These are phyloP conservation scores for Aix galericulata DNA, from an alignment of 2,113 vertebrate species.

Conservation along the genomic window DNA sequence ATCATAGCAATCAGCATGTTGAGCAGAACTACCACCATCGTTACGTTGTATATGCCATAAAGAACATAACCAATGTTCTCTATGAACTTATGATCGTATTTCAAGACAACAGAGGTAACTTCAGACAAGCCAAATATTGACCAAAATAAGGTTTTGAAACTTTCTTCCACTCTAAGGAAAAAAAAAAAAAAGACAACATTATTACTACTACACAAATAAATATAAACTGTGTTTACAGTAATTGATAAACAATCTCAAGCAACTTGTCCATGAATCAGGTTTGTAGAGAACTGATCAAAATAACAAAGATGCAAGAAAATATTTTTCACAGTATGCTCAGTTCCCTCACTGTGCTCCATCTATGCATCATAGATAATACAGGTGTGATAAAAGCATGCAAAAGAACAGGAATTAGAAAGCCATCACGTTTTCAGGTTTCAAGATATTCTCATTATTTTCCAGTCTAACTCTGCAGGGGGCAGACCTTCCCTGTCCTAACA, in stretches of 20 bases:
- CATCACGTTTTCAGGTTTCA: background rate
- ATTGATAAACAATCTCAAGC: background rate
- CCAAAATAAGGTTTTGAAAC: constrained; percentile 92
- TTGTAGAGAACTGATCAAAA: background rate
- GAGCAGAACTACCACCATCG: constrained; percentile 89
- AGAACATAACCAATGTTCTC: constrained; percentile 91
- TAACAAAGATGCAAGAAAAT: background rate
- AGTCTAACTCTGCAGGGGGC: background rate
- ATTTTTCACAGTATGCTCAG: background rate
- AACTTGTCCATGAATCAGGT: background rate
- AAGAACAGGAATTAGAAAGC: background rate
- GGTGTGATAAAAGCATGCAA: background rate
- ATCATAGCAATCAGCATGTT: constrained; percentile 94
- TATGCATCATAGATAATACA: background rate
- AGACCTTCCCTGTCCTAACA: background rate
- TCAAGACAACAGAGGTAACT: constrained; percentile 89
- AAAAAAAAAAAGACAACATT: background rate
- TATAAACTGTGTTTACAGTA: background rate
- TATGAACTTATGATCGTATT: constrained; percentile 91
- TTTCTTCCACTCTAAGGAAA: constrained; percentile 85
- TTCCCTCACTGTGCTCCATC: background rate
- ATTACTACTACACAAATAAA: background rate
- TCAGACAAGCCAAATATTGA: constrained; percentile 91
- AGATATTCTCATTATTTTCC: background rate
- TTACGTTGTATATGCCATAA: constrained; percentile 90